Evolutionary conservation across 2,113 vertebrate genomes (phyloP).

Genomic region (Piaya cayana): DNA sequence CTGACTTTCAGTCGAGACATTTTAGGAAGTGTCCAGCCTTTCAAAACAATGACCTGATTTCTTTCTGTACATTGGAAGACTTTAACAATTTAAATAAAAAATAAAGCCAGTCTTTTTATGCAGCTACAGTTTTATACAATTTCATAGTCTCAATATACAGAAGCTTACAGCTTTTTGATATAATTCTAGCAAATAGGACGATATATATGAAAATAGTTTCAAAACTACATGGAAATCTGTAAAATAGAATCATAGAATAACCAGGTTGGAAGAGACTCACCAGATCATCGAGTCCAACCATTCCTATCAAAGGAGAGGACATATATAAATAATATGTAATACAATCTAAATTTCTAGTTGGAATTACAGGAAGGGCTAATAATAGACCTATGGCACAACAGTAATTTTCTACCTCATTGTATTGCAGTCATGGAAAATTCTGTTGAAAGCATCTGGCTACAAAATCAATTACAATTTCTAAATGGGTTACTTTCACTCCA

Average conservation of each 20-base stretch:
- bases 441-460: slow-evolving; percentile 23
- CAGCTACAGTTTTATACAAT: neutral
- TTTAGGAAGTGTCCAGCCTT: slow-evolving; percentile 27
- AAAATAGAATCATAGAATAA: no score
- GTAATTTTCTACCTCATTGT: slow-evolving; percentile 21
- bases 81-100: neutral
- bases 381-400: neutral
- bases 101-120: neutral
- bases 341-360: neutral
- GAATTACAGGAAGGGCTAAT: slow-evolving; percentile 6
- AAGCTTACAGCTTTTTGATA: slow-evolving; percentile 17
- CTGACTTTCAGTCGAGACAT: neutral
- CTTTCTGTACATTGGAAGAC: neutral
- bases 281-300: no score
- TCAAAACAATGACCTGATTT: neutral
- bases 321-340: slow-evolving; percentile 3
- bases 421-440: slow-evolving; percentile 14
- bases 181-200: neutral
- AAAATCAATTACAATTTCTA: slow-evolving; percentile 34
- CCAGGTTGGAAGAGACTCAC: no score
- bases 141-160: neutral
- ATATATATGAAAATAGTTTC: slow-evolving; percentile 8
- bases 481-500: slow-evolving; percentile 21
- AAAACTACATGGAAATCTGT: slow-evolving; percentile 47
- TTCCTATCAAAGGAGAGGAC: no score